Evolutionary conservation across 1,140 invertebrate species (phyloP), one percentile per base, ranked within the genome.

Genomic region (Pteromalus puparum): DNA sequence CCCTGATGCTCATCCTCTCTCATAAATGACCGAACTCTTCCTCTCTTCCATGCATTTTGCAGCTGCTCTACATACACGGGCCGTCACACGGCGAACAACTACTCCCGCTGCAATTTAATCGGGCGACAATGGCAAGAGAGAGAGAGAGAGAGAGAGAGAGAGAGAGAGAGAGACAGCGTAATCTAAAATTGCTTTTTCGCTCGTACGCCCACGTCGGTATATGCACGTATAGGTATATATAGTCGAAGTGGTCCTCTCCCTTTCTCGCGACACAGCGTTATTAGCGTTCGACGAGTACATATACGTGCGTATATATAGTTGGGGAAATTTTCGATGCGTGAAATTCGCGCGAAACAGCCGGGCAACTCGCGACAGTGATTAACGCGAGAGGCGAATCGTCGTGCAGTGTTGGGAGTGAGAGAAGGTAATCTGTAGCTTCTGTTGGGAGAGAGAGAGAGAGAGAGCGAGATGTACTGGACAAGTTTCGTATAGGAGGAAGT

Each of bases 291-390:
- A 80, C 30, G 30, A 24, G 2, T 24, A 15, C 13, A 9, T 53
- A 78, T 68, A 13, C 10, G 70, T 13, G 4, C 30, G 24, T 9
- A 46, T 18, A 42, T 21, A 38, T 65, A 26, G 26, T 9, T 21
- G 13, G 28, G 21, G 15, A 78, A 82, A 26, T 81, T 78, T 75
- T 78, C 84, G 84, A 85, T 82, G 65, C 84, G 84, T 85, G 73
- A 85, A 85, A 85, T 85, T 85, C 72, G 78, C 38, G 30, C 68
- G 68, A 83, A 79, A 74, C 48, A 80, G 48, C 9, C n/a, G 70
- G 48, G n/a, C 30, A n/a, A 84, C 70, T 84, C 65, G 70, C 26
- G 83, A 79, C 3, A 34, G n/a, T n/a, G n/a, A n/a, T n/a, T n/a
- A n/a, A n/a, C 80, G 80, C 77, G 83, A 48, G 46, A 13, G 28